Evolutionary conservation across 2,797 vertebrate species (phyloP), one percentile per base, ranked within the genome.

Genomic region (Epinephelus malabaricus): DNA sequence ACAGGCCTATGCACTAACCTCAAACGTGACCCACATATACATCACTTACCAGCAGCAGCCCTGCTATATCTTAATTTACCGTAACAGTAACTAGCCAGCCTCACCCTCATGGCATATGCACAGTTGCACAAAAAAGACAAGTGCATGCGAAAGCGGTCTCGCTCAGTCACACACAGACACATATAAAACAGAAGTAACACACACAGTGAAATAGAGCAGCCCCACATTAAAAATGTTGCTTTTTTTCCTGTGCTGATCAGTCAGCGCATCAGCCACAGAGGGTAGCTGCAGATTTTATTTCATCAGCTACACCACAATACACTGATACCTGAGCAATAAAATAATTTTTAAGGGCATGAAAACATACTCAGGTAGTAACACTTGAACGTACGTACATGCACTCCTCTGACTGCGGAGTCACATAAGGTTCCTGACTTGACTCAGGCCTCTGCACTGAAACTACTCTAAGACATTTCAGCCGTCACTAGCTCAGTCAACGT

Each of bases 1-100:
- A 69, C 45, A 79, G 45, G 69, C 80, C 81, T 78, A 59, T 86
- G 81, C 76, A 61, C 82, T 85, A 94, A 94, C 95, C 92, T 94
- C 92, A 95, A 91, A 93, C 90, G 84, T 94, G 94, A 95, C 95
- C 95, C 89, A 34, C 34, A 93, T 78, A 95, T 94, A 93, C 84
- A 89, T 69, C 89, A 90, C 83, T 96, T 96, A 95, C 95, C 94
- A 95, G 95, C 94, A 96, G 86, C 73, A 84, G 81, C 70, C 12
- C 50, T 77, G 82, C 74, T 88, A 63, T 84, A 79, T 83, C 66
- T 86, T 78, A 56, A 81, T 78, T 96, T 95, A 95, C 94, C 54
- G 94, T 95, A 95, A 95, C 76, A 73, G 76, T 86, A 86, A 81
- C 43, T 81, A 93, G 83, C 83, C 86, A 89, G 82, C 77, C 81